Evolutionary conservation across 2,888 invertebrate species (phyloP), one percentile per base, ranked within the genome.

Genomic region (Onchidella celtica): DNA sequence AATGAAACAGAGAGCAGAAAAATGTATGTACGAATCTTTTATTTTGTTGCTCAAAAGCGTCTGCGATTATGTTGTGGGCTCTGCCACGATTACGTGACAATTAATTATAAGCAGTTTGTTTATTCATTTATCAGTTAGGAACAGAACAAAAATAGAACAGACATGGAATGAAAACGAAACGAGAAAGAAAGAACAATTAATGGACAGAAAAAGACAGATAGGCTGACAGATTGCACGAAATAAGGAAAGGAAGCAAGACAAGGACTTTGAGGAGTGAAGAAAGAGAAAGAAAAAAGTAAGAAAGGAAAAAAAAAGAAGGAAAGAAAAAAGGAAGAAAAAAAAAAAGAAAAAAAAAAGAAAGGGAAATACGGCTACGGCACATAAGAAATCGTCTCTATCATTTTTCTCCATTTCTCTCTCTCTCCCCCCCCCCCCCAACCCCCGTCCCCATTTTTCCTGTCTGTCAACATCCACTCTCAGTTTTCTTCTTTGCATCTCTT

Each of bases 181-280:
- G 47, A 59, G n/a, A 29, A 24, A 29, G 29, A 32, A 65, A 24
- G 17, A 17, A 29, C 29, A 29, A 65, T 4, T 2, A 17, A 24
- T 11, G 27, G 63, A 32, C 24, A 63, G 40, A 63, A 36, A 36
- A 27, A 59, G 69, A 36, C 6, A 65, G 24, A 34, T 63, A 32
- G 40, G 29, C 14, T 40, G 47, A 70, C 40, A 61, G 72, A 63
- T 40, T n/a, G n/a, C 32, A 59, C 55, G 38, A 55, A 17, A 72
- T 47, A 55, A 40, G 40, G 65, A 63, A 27, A 27, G 36, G 40
- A 21, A 38, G 65, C 11, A n/a, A 21, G 40, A 40, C 27, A 21
- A 24, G 17, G 38, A 63, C 24, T n/a, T n/a, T 61, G 74, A 63
- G 47, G 24, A n/a, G 21, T 65, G 47, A 55, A n/a, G 24, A 47